Base-by-base conservation (phyloP, 2,888 invertebrate genomes). In the Plebejus argus region DNA sequence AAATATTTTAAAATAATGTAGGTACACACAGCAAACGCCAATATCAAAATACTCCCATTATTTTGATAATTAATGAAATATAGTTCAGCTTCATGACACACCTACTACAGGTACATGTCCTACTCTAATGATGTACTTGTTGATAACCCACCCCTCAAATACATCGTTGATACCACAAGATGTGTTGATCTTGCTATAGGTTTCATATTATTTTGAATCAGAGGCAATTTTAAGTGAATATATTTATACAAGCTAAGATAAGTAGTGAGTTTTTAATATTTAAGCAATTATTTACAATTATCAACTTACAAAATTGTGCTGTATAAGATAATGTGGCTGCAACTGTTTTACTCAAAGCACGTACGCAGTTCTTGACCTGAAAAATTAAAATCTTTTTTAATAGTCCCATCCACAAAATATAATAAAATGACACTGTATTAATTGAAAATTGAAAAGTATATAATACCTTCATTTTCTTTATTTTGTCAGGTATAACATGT, bases 291-390 rank as follows among this genome's bases (percentile, higher is more conserved):
- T 12, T 15, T 12, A 49, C 15, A 15, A 15, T 49, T 56, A 56
- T n/a, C 56, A 56, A 79, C 79, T 79, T 80, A 79, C 80, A 78
- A 76, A 81, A 81, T 35, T 74, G 58, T 20, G 81, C 33, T 6
- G 79, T 80, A 28, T 80, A 81, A 18, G 58, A 76, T 53, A 81
- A 76, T 58, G 80, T 66, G 28, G 78, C 78, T 18, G 81, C 77
- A 39, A 79, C 77, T 49, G 78, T 78, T 74, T 78, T 77, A 45
- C 79, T 79, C 6, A 81, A 78, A 1, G 80, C 80, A 20, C 70
- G 53, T n/a, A 77, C 77, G 56, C 79, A 80, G 77, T 81, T 79
- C 75, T 80, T 80, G 15, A 81, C 79, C 80, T 79, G 76, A 35
- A 80, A 76, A 61, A 39, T 45, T 20, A 61, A 61, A 20, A 56